These are phyloP conservation scores for Metopolophium dirhodum DNA, from an alignment of 1,140 invertebrate genomes.

Conservation along the genomic window DNA sequence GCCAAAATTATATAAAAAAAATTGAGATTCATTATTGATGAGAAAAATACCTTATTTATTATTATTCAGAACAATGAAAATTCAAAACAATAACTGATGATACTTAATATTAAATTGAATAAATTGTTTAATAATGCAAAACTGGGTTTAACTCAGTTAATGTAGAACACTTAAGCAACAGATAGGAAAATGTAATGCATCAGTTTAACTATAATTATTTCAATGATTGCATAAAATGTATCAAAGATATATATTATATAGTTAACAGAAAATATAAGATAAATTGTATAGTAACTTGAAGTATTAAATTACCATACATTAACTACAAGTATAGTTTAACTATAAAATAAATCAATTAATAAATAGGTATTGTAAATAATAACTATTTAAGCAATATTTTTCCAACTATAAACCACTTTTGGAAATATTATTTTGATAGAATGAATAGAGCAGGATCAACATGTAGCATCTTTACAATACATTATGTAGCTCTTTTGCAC, in stretches of 20 bases:
- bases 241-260: neutral
- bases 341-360: neutral
- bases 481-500: neutral
- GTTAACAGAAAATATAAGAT: neutral
- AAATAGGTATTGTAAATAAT: neutral
- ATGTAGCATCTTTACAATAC: neutral
- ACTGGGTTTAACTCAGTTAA: neutral
- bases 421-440: neutral
- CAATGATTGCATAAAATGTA: neutral
- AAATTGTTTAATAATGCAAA: neutral
- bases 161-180: neutral
- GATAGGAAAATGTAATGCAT: neutral
- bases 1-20: constrained; percentile 8
- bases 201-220: neutral
- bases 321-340: neutral
- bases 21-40: neutral
- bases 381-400: neutral
- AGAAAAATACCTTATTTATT: neutral
- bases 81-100: neutral
- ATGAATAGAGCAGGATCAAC: neutral
- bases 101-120: neutral
- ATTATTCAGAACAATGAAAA: neutral
- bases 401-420: neutral
- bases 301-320: neutral
- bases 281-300: neutral